Evolutionary conservation across 2,113 vertebrate species (phyloP), one percentile per base, ranked within the genome.

Genomic region (Etia nguti): DNA sequence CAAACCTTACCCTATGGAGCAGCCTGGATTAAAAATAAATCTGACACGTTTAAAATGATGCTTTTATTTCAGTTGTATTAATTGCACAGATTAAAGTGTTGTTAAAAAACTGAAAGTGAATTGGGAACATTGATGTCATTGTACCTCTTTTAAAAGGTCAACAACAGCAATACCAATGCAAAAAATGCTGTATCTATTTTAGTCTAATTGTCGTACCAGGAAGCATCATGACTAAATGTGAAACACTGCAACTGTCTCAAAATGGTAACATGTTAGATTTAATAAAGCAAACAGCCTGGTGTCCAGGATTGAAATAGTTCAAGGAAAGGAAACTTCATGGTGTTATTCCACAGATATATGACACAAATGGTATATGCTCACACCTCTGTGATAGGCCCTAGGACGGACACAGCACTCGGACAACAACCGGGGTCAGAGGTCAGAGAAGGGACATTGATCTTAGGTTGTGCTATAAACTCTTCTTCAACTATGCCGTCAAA

Each of bases 371-470:
- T 15, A 0, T 8, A 70, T 2, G 65, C 0, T 65, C 60, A 65
- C 6, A 13, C 22, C 34, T 65, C 34, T 65, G 60, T 22, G 60
- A 22, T 38, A 6, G 18, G 60, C 60, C n/a, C 2, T 13, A 15
- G 65, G 36, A 41, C 8, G 8, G n/a, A 43, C n/a, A 38, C 62
- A 6, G 36, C 4, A 13, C n/a, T 43, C 1, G 1, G n/a, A 16
- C 65, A 43, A 43, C 36, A 70, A 24, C n/a, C 12, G 0, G 60
- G 8, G 20, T 65, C 60, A 5, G 60, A 3, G 10, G 4, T 22
- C 60, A 38, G 6, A 0, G 6, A 38, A 1, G 60, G 0, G 4
- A 38, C 2, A 4, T 5, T 8, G 18, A 1, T 65, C 60, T 8
- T 57, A 57, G 56, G 24, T 29, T 22, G 22, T 2, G 36, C 34